Evolutionary conservation across 30 jellyfish, hydroid and myxozoan species (phyloP), one percentile per base, ranked within the genome.

Genomic region (Hydractinia symbiolongicarpus): DNA sequence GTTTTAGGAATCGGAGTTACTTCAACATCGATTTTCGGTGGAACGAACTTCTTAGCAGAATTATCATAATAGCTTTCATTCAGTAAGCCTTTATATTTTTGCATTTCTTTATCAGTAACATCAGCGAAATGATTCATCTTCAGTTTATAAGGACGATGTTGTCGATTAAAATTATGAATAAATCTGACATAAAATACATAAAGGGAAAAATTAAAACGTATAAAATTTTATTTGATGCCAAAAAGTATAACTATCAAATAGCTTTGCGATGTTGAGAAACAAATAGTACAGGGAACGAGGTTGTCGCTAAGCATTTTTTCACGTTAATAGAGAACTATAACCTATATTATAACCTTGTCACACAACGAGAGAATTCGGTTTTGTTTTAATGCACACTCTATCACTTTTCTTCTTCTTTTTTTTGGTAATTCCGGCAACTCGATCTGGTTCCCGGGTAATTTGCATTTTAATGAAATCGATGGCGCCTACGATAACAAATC

Each of bases 101-200:
- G 54, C 50, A 90, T 90, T 85, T 90, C 97, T 55, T 90, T 85
- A 9, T 90, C 97, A 9, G 97, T 90, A 83, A 90, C 76, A 67
- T 90, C 97, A 7, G 97, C 97, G 73, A 90, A 90, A 53, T 86
- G 81, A 76, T 90, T 90, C 79, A 90, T 69, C 62, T 90, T 78
- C 75, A 90, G 79, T 67, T 85, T 90, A 84, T 79, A 90, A 1
- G 95, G 84, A 17, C 84, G 84, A 73, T 90, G 91, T 53, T 85
- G 72, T 13, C 97, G 86, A 60, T 90, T 90, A 20, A 53, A 82
- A 8, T 89, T 71, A 60, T 84, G 81, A 9, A 90, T 90, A 62
- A 74, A 90, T 76, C 97, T 90, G 72, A 14, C 67, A 76, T 4
- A 0, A 51, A 40, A 54, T 9, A 30, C 16, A 64, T 13, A 9